A percentile compares a stretch with the other conserved stretches of the same genome.
These are phyloP conservation scores for Ginglymostoma cirratum DNA, from an alignment of 2,113 vertebrate genomes.

Conservation along the genomic window DNA sequence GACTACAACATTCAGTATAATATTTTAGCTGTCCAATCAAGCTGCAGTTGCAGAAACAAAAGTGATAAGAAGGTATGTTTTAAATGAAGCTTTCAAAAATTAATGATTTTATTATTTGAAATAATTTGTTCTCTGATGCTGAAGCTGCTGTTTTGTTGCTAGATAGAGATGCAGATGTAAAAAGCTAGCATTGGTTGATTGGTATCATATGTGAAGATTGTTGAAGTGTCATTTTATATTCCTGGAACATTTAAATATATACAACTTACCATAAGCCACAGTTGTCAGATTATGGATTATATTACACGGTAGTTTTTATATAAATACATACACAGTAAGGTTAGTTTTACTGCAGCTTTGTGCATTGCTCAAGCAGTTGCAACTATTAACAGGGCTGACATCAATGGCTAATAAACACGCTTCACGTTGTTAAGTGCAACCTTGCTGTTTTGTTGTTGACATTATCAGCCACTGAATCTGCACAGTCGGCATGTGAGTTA, in stretches of 20 bases:
- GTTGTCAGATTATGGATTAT: conserved; percentile 31
- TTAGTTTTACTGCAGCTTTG: neutral
- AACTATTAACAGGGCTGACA: neutral
- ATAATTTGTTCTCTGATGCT: neutral
- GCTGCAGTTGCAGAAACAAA: neutral
- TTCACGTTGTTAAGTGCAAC: neutral
- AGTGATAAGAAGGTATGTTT: neutral
- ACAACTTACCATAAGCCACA: conserved; percentile 24
- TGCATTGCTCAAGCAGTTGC: conserved; percentile 12
- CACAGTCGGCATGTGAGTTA: neutral
- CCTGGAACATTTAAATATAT: conserved; percentile 30
- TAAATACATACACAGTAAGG: conserved; percentile 23
- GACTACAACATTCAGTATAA: neutral
- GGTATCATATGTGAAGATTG: neutral
- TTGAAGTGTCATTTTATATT: conserved; percentile 13
- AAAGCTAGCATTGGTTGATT: neutral
- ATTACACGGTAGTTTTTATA: conserved; percentile 32
- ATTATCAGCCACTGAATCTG: neutral
- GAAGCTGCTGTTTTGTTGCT: neutral
- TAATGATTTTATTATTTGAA: neutral
- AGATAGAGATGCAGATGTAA: neutral
- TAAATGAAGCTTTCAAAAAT: neutral
- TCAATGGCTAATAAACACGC: neutral
- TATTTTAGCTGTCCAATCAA: neutral
- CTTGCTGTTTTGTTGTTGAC: neutral